Percentiles rank a stretch among this genome's conserved stretches.
Evolutionary conservation across 2,888 invertebrate species (phyloP).

Genomic region (Epistrophella euchroma): DNA sequence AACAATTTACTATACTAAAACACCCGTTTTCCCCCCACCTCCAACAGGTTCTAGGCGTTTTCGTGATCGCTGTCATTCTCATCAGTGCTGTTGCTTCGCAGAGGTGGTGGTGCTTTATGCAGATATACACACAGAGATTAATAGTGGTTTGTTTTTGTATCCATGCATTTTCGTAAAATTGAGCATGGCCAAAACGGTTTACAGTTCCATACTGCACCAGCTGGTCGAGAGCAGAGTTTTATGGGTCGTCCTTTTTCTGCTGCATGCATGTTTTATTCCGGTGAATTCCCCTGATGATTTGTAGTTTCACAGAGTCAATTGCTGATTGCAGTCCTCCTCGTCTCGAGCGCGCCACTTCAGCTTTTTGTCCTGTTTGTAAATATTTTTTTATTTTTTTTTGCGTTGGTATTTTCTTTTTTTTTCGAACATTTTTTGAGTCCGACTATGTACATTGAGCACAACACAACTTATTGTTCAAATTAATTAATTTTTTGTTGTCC

Average conservation of each 20-base stretch:
- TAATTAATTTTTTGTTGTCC: slow-evolving; percentile 69
- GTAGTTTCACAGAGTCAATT: slow-evolving; percentile 74
- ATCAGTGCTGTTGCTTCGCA: slow-evolving; percentile 28
- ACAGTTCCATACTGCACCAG: slow-evolving; percentile 33
- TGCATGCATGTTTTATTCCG: slow-evolving; percentile 65
- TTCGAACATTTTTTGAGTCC: slow-evolving; percentile 4
- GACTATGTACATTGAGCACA: slow-evolving; percentile 44
- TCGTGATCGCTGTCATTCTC: slow-evolving; percentile 8
- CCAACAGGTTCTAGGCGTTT: slow-evolving; percentile 14
- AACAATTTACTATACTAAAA: slow-evolving; percentile 68
- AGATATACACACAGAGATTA: slow-evolving; percentile 60
- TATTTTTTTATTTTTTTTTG: slow-evolving; percentile 3
- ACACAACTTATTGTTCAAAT: slow-evolving; percentile 72
- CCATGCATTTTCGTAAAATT: slow-evolving; percentile 69
- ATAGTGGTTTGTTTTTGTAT: slow-evolving; percentile 66
- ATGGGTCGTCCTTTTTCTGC: slow-evolving; percentile 43
- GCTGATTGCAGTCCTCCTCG: slow-evolving; percentile 62
- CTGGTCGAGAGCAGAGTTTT: slow-evolving; percentile 27
- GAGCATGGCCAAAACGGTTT: slow-evolving; percentile 63
- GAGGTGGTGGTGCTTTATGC: slow-evolving; percentile 53
- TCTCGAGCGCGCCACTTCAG: background rate
- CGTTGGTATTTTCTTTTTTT: slow-evolving; percentile 49
- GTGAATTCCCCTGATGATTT: slow-evolving; percentile 73
- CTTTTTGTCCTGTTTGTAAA: slow-evolving; percentile 6
- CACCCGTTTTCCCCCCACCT: background rate